Evolutionary conservation across 1,140 invertebrate species (phyloP), one percentile per base, ranked within the genome.

Genomic region (Diorhabda elongata): DNA sequence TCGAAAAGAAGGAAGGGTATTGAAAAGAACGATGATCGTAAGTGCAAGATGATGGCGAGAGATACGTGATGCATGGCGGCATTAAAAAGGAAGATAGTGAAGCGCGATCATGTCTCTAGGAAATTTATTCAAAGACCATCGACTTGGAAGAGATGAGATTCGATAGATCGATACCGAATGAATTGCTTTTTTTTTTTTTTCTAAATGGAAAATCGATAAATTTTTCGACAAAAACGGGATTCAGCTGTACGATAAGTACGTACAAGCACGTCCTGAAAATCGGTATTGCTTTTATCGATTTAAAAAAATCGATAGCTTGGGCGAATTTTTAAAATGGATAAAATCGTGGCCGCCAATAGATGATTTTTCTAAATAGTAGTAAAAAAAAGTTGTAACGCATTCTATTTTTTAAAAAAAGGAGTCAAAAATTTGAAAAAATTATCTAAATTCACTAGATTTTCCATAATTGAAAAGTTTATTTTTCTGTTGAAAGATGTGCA

Each of bases 71-170:
- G n/a, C 47, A 52, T 52, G 47, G 47, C 47, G 47, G 47, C 47
- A 52, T 52, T 52, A 52, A 52, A 52, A 52, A n/a, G 47, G 47
- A 26, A 52, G 47, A 52, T 52, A 52, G 47, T 52, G n/a, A 52
- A n/a, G 47, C 47, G 47, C 47, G 47, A 52, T 52, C 47, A 52
- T 52, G 47, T 52, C 47, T 52, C 47, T 52, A 6, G 47, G 3
- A 52, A n/a, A 52, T 52, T 52, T 52, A 52, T 52, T 52, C 47
- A 52, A 52, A 52, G 47, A n/a, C 47, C 47, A n/a, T 52, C 47
- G 47, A 52, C 47, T 52, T 8, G n/a, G 47, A 52, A 52, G 47
- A 52, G 47, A 52, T 8, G 2, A 52, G 2, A 52, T 52, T 52
- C 47, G 47, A 52, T 52, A 6, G 47, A 52, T 52, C 47, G 47